Evolutionary conservation across 2,888 invertebrate species (phyloP), one percentile per base, ranked within the genome.

Genomic region (Nemoura dubitans): DNA sequence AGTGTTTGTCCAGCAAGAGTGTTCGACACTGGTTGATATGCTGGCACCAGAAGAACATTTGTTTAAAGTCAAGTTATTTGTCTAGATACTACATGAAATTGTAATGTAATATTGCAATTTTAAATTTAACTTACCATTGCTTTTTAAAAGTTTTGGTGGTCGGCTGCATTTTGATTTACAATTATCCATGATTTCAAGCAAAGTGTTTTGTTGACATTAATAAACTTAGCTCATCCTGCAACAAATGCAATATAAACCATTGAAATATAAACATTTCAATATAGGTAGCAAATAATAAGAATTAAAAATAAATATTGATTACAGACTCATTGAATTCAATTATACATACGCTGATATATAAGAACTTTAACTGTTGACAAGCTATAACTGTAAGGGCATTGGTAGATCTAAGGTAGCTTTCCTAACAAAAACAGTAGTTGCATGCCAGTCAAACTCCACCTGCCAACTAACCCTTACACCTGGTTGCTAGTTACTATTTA

Each of bases 381-480:
- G 36, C 36, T 36, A 36, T 6, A 36, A 3, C 3, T 6, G 36
- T 10, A 6, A 3, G 10, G 36, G 36, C 36, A 36, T n/a, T n/a
- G n/a, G n/a, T n/a, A n/a, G n/a, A n/a, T n/a, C n/a, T n/a, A n/a
- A n/a, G n/a, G n/a, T 10, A 36, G 10, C 36, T 36, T 36, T 10
- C 3, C 36, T 36, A 36, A 36, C 36, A 36, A 36, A 36, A 36
- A 36, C n/a, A 36, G 36, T 36, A 59, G 59, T 3, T 59, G 59
- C 14, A 21, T 59, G 59, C 21, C 59, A 21, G 59, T 1, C 14
- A 21, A 59, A 21, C 59, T 59, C 59, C 59, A 59, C 59, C 59
- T 59, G 59, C 59, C 59, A 59, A 59, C 59, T 59, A 59, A 59
- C 59, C 59, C 59, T 59, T 36, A 21, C 59, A 59, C 59, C 59